Conservation (phyloP, 2,888 invertebrate species). For the Epinotia brunnichana region DNA sequence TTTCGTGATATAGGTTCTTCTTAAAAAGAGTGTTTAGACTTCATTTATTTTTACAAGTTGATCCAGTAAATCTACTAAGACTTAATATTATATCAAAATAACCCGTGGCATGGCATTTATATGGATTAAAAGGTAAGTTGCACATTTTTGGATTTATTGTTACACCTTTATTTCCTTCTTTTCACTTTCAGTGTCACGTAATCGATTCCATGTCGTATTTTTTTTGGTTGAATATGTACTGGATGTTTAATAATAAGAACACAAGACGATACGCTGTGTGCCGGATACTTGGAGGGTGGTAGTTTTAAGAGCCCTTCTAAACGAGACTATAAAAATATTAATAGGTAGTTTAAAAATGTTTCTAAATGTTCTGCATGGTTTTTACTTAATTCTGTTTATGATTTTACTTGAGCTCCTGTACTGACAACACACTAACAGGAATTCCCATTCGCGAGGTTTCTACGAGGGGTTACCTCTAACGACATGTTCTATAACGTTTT, state of each 20-base stretch:
- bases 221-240: slow-evolving; percentile 59
- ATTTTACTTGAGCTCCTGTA: slow-evolving; percentile 79
- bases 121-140: slow-evolving; percentile 73
- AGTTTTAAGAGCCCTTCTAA: slow-evolving; percentile 53
- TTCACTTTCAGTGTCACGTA: slow-evolving; percentile 56
- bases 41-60: neutral
- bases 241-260: slow-evolving; percentile 50
- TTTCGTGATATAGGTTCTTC: slow-evolving; percentile 61
- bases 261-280: slow-evolving; percentile 47
- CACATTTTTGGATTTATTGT: slow-evolving; percentile 49
- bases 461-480: slow-evolving; percentile 45
- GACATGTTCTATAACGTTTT: slow-evolving; percentile 57
- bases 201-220: slow-evolving; percentile 77
- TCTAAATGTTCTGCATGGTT: slow-evolving; percentile 76
- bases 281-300: slow-evolving; percentile 82
- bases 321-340: slow-evolving; percentile 52
- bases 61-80: neutral
- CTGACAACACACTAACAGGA: slow-evolving; percentile 80
- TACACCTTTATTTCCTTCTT: slow-evolving; percentile 46
- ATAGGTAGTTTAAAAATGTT: slow-evolving; percentile 59
- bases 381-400: slow-evolving; percentile 75
- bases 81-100: neutral
- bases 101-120: slow-evolving; percentile 68
- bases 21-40: neutral
- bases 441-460: slow-evolving; percentile 27